Conservation (phyloP, 2,113 vertebrate species). For the Murina feae region DNA sequence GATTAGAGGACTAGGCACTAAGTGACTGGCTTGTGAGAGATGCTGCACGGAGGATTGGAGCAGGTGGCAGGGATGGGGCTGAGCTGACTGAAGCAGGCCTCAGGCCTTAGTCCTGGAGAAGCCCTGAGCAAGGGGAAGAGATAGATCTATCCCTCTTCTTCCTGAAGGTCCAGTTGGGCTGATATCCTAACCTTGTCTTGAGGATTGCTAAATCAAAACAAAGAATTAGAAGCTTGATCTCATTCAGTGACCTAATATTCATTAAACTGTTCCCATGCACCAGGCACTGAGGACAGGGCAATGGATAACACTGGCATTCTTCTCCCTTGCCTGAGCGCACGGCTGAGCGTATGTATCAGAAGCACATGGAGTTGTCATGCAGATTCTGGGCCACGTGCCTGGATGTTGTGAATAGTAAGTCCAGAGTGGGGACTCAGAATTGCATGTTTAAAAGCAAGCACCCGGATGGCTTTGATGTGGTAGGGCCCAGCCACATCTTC, state of each 20-base stretch:
- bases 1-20: conserved; percentile 76
- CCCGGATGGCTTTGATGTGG: neutral
- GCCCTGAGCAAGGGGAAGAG: neutral
- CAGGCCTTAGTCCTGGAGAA: neutral
- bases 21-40: conserved; percentile 71
- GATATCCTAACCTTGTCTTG: neutral
- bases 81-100: neutral
- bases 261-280: neutral
- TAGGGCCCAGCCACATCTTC: too few relatives aligned
- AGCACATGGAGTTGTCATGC: neutral
- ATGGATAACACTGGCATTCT: accelerated
- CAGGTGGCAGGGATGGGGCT: neutral
- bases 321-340: neutral
- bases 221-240: neutral
- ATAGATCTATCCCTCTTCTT: neutral
- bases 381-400: neutral
- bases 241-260: neutral
- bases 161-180: neutral
- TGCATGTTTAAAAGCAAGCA: neutral
- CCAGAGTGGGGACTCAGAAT: neutral
- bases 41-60: neutral
- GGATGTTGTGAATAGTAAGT: neutral
- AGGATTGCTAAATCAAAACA: too few relatives aligned
- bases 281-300: neutral
- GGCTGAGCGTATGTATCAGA: neutral